phyloP scores from a whole-genome alignment of 2,888 invertebrate species.

The Lomographa bimaculata region DNA sequence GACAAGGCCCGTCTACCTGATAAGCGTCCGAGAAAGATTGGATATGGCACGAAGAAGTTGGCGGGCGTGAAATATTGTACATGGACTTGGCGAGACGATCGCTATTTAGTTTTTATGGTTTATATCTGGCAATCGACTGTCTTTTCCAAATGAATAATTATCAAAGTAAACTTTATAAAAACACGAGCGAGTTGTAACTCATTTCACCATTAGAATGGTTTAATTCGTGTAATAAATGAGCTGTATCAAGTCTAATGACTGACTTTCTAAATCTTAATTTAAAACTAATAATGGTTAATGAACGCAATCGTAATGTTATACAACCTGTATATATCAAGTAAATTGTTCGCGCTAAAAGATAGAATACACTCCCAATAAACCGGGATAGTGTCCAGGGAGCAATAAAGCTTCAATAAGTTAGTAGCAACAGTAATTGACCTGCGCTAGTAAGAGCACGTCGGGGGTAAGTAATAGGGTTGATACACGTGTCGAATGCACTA shows the following conservation, averaged over 20 bases:
- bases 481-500: conserved; percentile 33
- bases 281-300: conserved; percentile 7
- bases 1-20: conserved; percentile 67
- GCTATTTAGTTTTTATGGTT: conserved; percentile 46
- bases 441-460: conserved; percentile 24
- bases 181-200: background rate
- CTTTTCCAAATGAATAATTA: conserved; percentile 5
- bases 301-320: background rate
- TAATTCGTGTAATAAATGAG: conserved; percentile 4
- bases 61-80: conserved; percentile 63
- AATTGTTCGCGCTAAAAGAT: conserved; percentile 15
- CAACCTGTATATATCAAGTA: conserved; percentile 9
- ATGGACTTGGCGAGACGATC: conserved; percentile 46
- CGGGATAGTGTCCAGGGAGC: conserved; percentile 18
- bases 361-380: conserved; percentile 22
- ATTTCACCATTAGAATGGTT: background rate
- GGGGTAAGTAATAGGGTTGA: conserved; percentile 27
- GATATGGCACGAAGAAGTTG: conserved; percentile 64
- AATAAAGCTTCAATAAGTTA: conserved; percentile 28
- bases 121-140: conserved; percentile 36
- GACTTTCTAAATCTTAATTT: background rate
- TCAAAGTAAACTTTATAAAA: too few species aligned
- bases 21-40: conserved; percentile 65
- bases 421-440: conserved; percentile 26
- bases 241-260: background rate